Evolutionary conservation across 2,888 invertebrate species (phyloP).

Genomic region (Apamea crenata): DNA sequence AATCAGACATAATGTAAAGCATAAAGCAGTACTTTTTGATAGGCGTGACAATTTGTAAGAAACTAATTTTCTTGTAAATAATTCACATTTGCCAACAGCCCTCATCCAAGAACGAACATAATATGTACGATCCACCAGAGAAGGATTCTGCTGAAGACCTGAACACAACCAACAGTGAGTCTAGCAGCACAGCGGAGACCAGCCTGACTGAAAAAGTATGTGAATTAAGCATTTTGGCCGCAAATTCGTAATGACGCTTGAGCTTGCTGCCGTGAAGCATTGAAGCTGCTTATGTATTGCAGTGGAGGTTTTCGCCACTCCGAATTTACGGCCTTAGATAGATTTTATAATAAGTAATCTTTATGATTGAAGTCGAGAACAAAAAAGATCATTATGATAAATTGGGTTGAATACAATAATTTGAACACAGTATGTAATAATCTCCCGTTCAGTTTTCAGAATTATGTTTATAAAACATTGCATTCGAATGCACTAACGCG

Average conservation of each 20-base stretch:
- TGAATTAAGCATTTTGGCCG: background rate
- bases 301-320: background rate
- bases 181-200: constrained; percentile 77
- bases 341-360: background rate
- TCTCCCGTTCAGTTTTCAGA: background rate
- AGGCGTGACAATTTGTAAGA: constrained; percentile 24
- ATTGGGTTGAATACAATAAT: too few relatives aligned
- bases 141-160: constrained; percentile 83
- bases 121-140: constrained; percentile 80
- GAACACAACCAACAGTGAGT: constrained; percentile 78
- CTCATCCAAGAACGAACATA: constrained; percentile 64
- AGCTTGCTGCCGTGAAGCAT: background rate
- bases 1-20: constrained; percentile 15
- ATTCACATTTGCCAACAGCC: constrained; percentile 11
- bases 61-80: too few relatives aligned
- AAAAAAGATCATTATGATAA: background rate
- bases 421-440: too few relatives aligned
- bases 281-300: background rate
- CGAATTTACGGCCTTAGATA: background rate
- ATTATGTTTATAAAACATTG: background rate
- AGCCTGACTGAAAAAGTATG: constrained; percentile 75
- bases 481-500: background rate
- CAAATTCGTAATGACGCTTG: background rate
- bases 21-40: constrained; percentile 27
- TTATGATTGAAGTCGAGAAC: background rate